phyloP scores from a whole-genome alignment of 2,113 vertebrate species.

The Bambusicola thoracicus region DNA sequence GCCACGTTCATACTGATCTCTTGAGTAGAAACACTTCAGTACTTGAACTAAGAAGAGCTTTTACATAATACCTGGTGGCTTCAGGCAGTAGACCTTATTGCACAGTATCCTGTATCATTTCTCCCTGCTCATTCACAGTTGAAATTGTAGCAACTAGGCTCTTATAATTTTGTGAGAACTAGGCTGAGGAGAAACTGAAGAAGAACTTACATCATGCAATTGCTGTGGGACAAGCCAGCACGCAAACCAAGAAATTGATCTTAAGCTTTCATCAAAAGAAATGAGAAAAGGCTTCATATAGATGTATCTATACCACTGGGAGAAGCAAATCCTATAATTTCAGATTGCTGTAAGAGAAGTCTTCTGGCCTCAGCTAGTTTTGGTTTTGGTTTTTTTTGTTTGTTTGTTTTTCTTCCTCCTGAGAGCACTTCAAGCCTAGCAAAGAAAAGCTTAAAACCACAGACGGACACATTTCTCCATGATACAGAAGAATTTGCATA shows the following conservation, averaged over 20 bases:
- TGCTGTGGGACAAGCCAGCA: slow-evolving; percentile 46
- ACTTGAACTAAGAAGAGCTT: neutral
- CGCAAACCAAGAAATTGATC: slow-evolving; percentile 48
- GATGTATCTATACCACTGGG: neutral
- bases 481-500: neutral
- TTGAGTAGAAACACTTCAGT: neutral
- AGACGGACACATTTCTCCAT: neutral
- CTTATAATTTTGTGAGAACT: neutral
- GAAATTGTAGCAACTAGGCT: neutral
- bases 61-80: neutral
- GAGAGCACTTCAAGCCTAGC: neutral
- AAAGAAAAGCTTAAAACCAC: neutral
- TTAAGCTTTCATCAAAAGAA: slow-evolving; percentile 65
- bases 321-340: slow-evolving; percentile 10
- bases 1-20: fast-evolving
- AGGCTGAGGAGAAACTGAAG: slow-evolving; percentile 34
- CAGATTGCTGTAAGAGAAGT: neutral
- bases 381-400: neutral
- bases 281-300: slow-evolving; percentile 47
- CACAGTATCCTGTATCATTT: neutral
- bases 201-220: slow-evolving; percentile 3
- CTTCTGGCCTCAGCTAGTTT: neutral
- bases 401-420: neutral
- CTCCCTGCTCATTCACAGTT: neutral
- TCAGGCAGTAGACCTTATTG: neutral